Base-by-base conservation (phyloP, 1,140 invertebrate genomes). In the Pachyrhynchus sulphureomaculatus region DNA sequence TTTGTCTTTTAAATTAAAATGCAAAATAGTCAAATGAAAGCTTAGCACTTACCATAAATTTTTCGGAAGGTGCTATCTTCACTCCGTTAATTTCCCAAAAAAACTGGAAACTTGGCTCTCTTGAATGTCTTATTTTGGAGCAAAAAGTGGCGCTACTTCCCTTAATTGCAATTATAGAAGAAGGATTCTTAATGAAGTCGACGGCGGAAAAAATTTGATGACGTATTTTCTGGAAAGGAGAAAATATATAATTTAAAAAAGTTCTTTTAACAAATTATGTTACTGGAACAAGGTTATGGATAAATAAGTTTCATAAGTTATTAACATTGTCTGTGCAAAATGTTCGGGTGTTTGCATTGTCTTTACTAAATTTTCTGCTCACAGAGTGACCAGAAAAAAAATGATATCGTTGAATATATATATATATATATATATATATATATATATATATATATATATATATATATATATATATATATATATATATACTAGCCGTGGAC, bases 31-130 rank as follows among this genome's bases (percentile, higher is more conserved):
- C 0, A 18, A 45, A 5, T 51, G 12, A 12, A 29, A 51, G 13
- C 8, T 21, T 29, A 41, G 4, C 15, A 45, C 54, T 34, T 51
- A 79, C 80, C 69, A 75, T 77, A 60, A 74, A 80, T 62, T 73
- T 77, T 8, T 64, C 45, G 55, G 61, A 53, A 48, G 74, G 70
- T 44, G 71, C 59, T 17, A 52, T 70, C 37, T 68, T 69, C 24
- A 72, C 73, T 36, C 78, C 79, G 49, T 76, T 79, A 2, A 83
- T 75, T 29, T 72, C 73, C 81, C 81, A 82, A 12, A 57, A 45
- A 10, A 57, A 17, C 1, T 34, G 4, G n/a, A 57, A 15, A 13
- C 9, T n/a, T 15, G 18, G 13, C 17, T 18, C 1, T n/a, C 23
- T 17, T 13, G 13, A 4, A 26, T 48, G 54, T 17, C n/a, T 23